A percentile compares a stretch with the other conserved stretches of the same genome.
Conservation (phyloP, 2,888 invertebrate species). For the Pandemis cinnamomeana region DNA sequence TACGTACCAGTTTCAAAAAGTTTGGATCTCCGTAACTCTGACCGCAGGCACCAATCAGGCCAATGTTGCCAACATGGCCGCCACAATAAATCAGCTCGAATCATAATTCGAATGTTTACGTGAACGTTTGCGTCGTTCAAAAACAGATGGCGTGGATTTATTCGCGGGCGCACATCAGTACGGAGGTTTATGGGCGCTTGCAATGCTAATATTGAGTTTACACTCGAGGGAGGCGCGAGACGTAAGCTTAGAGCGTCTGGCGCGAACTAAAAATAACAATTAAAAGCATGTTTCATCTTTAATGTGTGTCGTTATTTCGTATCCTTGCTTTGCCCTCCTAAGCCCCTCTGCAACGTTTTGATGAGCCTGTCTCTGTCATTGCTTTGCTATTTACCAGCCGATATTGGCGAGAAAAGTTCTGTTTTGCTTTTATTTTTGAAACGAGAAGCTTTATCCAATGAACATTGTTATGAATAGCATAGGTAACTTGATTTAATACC, state of each 20-base stretch:
- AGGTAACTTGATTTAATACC: too few species aligned
- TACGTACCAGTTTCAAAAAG: too few species aligned
- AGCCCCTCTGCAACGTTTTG: too few species aligned
- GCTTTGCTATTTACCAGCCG: too few species aligned
- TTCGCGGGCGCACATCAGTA: constrained; percentile 25
- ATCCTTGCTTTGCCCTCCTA: too few species aligned
- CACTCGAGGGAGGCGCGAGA: constrained; percentile 18
- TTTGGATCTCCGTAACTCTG: background rate
- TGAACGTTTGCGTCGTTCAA: constrained; percentile 29
- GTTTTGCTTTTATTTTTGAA: too few species aligned
- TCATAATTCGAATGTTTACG: background rate
- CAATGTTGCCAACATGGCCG: background rate
- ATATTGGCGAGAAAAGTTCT: too few species aligned
- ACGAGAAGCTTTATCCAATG: too few species aligned
- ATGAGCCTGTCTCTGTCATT: too few species aligned
- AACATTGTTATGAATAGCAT: too few species aligned
- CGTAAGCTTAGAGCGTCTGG: constrained; percentile 5
- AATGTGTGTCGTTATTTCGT: too few species aligned
- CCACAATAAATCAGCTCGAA: constrained; percentile 7
- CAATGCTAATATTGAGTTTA: constrained; percentile 38
- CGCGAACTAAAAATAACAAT: background rate
- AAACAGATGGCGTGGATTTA: constrained; percentile 41
- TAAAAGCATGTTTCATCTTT: background rate
- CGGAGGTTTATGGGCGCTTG: constrained; percentile 31
- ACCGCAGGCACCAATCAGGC: constrained; percentile 9